These are phyloP conservation scores for Capitella teleta DNA, from an alignment of 1,140 invertebrate genomes.

Conservation along the genomic window DNA sequence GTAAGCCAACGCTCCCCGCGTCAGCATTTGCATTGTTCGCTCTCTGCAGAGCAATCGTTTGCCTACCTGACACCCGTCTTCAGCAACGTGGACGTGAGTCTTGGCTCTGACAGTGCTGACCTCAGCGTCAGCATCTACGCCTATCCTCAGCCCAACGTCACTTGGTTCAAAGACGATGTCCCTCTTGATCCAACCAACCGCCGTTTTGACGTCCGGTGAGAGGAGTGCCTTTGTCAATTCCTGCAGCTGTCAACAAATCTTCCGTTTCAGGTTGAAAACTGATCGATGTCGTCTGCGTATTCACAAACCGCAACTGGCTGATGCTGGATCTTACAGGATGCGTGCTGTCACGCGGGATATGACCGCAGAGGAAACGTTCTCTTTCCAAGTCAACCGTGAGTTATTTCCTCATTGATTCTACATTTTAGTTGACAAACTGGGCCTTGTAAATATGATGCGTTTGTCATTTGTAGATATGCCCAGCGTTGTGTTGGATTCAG, in stretches of 20 bases:
- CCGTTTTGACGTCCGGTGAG: slow-evolving; percentile 1
- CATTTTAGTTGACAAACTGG: not conserved
- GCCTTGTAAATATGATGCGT: not conserved
- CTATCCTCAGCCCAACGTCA: not conserved
- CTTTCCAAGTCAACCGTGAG: not conserved
- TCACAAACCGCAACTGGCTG: not conserved
- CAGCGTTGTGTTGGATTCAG: too few species aligned
- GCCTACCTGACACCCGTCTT: not conserved
- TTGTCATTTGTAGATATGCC: not conserved
- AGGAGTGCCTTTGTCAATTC: not conserved
- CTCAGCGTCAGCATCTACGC: not conserved
- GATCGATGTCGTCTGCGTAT: not conserved
- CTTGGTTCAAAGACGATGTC: not conserved
- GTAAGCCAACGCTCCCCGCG: too few species aligned
- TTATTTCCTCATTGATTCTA: not conserved
- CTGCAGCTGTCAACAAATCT: not conserved
- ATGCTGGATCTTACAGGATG: not conserved
- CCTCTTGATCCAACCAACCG: not conserved
- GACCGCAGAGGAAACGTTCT: not conserved
- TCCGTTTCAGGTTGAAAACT: not conserved
- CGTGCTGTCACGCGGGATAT: not conserved
- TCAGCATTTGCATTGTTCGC: too few species aligned
- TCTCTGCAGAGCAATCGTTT: slow-evolving; percentile 4
- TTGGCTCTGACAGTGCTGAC: not conserved
- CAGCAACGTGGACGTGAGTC: not conserved